These are phyloP conservation scores for Megaceryle alcyon DNA, from an alignment of 2,797 vertebrate species.

Conservation along the genomic window DNA sequence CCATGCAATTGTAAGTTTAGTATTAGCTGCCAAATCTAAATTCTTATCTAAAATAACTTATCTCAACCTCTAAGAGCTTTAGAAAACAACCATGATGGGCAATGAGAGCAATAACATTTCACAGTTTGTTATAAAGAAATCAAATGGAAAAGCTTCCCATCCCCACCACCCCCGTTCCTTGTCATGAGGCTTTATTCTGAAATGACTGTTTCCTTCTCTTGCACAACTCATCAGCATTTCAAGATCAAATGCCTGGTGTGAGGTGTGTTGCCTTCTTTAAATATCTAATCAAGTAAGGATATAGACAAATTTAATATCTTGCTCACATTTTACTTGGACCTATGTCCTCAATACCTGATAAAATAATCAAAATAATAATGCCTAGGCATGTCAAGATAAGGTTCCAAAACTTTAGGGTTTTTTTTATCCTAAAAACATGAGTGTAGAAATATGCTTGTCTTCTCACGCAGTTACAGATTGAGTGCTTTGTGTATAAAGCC, in stretches of 20 bases:
- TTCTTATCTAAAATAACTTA: background rate
- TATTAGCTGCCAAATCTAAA: background rate
- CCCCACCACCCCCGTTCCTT: background rate
- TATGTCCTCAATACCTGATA: background rate
- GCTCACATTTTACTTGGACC: background rate
- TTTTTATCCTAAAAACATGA: background rate
- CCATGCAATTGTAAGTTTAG: background rate
- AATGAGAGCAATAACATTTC: background rate
- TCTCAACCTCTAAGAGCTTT: background rate
- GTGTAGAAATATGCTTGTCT: background rate
- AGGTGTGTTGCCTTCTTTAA: background rate
- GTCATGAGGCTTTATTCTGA: background rate
- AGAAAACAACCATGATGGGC: rapidly evolving
- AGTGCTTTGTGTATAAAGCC: background rate
- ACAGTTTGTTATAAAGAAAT: background rate
- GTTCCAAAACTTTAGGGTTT: background rate
- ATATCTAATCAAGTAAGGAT: background rate
- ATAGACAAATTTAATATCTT: background rate
- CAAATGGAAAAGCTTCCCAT: background rate
- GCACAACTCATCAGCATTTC: background rate
- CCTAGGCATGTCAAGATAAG: background rate
- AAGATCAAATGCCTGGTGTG: background rate
- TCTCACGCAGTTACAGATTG: background rate
- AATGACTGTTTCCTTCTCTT: background rate
- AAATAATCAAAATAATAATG: background rate